Evolutionary conservation across 1,140 invertebrate species (phyloP), one percentile per base, ranked within the genome.

Genomic region (Neuroterus valhalla): DNA sequence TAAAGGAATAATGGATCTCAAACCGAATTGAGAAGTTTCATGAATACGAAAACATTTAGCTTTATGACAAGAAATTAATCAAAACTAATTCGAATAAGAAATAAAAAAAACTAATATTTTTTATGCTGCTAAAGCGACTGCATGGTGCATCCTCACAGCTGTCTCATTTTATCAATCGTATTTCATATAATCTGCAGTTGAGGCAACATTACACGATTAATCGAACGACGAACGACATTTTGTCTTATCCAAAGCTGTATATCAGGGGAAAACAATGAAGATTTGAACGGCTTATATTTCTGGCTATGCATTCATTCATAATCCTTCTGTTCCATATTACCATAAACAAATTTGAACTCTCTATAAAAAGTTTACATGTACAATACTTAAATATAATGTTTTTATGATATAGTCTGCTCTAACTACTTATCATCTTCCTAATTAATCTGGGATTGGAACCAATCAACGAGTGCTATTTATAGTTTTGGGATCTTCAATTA

Each of bases 121-220:
- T 52, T 52, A 52, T 52, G 23, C 2, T 11, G 14, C 14, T 11
- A 55, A 21, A 11, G 50, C 21, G 48, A 50, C 10, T n/a, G 17
- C 15, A 10, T 50, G 15, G 3, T 50, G 48, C 48, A 55, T 31
- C 8, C 55, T 15, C 23, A 26, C 55, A 62, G 26, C 55, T 62
- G 55, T 31, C 31, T 62, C 21, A 6, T 26, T 31, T 62, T 62
- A 31, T 62, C 31, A 31, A 62, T 62, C 55, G n/a, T 15, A n/a
- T 62, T 62, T 31, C 23, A 31, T 62, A 62, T 62, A 62, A 62
- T 62, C 55, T 26, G 21, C 12, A 14, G 21, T n/a, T 62, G 26
- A 31, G 55, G 23, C 55, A 62, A 26, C 31, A 62, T 62, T 38
- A 62, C 3, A 31, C 26, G 55, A 62, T 62, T 38, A 62, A 14